Base-by-base conservation (phyloP, 2,888 invertebrate genomes). In the Scaptomyza parva region DNA sequence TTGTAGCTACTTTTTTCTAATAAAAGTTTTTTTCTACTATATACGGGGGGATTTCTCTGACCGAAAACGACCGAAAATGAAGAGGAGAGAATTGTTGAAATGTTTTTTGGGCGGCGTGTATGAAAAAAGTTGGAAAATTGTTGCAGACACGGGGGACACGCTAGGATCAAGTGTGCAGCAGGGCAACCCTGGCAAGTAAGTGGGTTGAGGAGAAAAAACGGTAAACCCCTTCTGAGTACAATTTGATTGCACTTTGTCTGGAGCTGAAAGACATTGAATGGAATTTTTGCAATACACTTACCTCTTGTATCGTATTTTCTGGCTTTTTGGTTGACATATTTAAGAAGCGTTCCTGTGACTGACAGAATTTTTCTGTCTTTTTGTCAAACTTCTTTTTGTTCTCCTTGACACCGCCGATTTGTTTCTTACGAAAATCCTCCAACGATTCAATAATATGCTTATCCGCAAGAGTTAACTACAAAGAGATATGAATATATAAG, bases 341-440 rank as follows among this genome's bases (percentile, higher is more conserved):
- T 66, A 99, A 94, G 91, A 98, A 98, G 78, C 98, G 94, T 92
- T 99, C 99, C 92, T 99, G 97, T 82, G 97, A 97, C 92, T 97
- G 97, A 92, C 98, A 99, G 92, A 98, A 99, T 92, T 99, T 99
- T 76, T 96, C 95, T 3, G 99, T 99, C 92, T 99, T 98, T 92
- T 99, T 99, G 90, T 99, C 98, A 93, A 98, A 99, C 92, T 98
- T 98, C 93, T 99, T 98, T 92, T 98, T 98, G 76, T 92, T 92
- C 91, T 97, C 97, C 94, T 98, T 98, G 62, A 98, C 98, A 59
- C 96, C 97, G 51, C 98, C 98, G 87, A 99, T 98, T 92, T 98
- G 97, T 82, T 97, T 96, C 92, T 98, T 98, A 67, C 98, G 94
- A 93, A 98, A 99, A 84, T 94, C 95, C 92, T 98, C 98, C 90